A percentile compares a stretch with the other conserved stretches of the same genome.
These are phyloP conservation scores for Empidonax traillii DNA, from an alignment of 2,113 vertebrate genomes.

Conservation along the genomic window DNA sequence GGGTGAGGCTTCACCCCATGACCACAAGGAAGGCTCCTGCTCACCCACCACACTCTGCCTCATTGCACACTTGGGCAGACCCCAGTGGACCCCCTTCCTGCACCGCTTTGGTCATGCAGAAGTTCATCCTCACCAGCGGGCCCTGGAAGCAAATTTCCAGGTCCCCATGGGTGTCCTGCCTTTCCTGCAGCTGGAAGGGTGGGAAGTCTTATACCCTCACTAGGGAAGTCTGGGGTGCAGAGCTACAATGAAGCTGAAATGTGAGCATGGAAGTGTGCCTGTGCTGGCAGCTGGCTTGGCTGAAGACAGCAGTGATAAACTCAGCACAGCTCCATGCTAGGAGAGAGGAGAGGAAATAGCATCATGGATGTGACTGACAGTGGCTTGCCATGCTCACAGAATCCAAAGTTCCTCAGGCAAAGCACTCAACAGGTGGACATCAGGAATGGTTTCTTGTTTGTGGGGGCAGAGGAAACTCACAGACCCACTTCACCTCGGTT, in stretches of 20 bases:
- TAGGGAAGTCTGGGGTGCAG: background rate
- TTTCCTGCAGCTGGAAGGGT: background rate
- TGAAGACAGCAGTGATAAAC: background rate
- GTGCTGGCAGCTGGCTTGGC: background rate
- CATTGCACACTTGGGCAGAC: rapidly evolving
- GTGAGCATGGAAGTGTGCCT: background rate
- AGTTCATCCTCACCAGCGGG: background rate
- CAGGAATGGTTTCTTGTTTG: background rate
- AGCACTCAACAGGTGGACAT: rapidly evolving
- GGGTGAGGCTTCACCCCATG: background rate
- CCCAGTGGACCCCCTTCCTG: background rate
- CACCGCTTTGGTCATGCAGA: background rate
- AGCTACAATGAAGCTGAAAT: background rate
- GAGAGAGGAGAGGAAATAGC: background rate
- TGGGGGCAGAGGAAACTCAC: background rate
- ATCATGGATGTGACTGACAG: background rate
- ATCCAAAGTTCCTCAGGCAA: background rate
- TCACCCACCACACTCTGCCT: background rate
- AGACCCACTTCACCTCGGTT: background rate
- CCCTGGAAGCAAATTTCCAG: background rate
- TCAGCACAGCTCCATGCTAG: background rate
- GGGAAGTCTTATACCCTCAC: background rate
- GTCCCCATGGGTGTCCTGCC: background rate
- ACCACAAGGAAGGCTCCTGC: background rate
- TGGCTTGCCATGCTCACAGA: background rate